Evolutionary conservation across 2,888 invertebrate genomes (phyloP), one percentile per base, ranked within the genome.

Genomic region (Ferrisia virgata): DNA sequence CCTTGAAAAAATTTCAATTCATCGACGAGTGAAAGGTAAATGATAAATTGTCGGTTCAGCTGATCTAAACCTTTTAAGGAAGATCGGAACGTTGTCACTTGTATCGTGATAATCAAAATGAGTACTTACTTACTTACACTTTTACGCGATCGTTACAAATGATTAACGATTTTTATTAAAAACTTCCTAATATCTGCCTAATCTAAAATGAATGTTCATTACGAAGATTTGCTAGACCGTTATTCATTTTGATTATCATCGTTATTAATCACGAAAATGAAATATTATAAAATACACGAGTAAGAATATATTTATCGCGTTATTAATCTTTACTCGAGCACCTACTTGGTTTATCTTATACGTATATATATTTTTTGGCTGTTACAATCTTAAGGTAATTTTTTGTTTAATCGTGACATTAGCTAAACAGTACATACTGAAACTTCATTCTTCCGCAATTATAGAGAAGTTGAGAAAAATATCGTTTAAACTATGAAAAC

Each of bases 21-120:
- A 64, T 64, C 64, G 15, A 25, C 64, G 13, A 76, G 72, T 36
- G 36, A 76, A 76, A 76, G 72, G 72, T 18, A 76, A 76, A 76
- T 18, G n/a, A 76, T 76, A 36, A 36, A 76, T 76, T 36, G 18
- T 36, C 2, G 11, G 36, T 36, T n/a, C 18, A n/a, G 11, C 3
- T n/a, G 18, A 76, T 2, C 36, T 11, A 76, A 76, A 64, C 13
- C 64, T 64, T 64, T 28, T 28, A 4, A 28, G 28, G 64, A 64
- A 64, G 28, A 31, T 28, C 15, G 28, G 28, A 64, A 0, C 5
- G n/a, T 25, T 25, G 25, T 18, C 64, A 13, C 28, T 28, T 11
- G 5, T 28, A 28, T 15, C 28, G 13, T 28, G 28, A 13, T 64
- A 28, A 64, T 64, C 4, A 64, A 28, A 64, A 64, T 28, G n/a